These are phyloP conservation scores for Nanorana parkeri DNA, from an alignment of 2,113 vertebrate species.

Conservation along the genomic window DNA sequence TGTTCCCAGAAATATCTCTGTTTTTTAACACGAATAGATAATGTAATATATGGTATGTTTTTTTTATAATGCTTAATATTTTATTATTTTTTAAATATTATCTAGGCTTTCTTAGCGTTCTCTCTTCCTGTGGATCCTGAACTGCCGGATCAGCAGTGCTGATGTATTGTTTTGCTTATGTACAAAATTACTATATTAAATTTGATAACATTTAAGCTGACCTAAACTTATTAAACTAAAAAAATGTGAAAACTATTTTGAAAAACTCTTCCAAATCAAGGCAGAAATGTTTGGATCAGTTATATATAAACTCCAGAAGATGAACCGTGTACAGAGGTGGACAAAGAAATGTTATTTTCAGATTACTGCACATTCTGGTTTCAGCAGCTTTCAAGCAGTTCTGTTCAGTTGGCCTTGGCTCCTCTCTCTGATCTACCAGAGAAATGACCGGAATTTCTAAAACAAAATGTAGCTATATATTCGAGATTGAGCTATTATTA, in stretches of 20 bases:
- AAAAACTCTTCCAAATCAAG: neutral
- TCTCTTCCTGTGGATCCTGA: no score
- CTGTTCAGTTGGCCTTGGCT: slow-evolving; percentile 17
- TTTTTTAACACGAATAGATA: no score
- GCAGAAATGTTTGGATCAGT: slow-evolving; percentile 11
- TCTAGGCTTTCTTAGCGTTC: no score
- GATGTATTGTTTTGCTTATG: no score
- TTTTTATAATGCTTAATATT: no score
- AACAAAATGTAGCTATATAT: slow-evolving; percentile 3
- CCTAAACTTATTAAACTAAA: neutral
- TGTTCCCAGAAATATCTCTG: no score
- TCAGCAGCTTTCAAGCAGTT: slow-evolving; percentile 46
- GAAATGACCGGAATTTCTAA: slow-evolving; percentile 18
- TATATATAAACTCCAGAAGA: slow-evolving; percentile 24
- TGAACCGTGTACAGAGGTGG: neutral
- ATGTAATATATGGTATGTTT: no score
- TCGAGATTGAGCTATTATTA: slow-evolving; percentile 6
- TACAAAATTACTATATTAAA: no score
- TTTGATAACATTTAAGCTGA: no score
- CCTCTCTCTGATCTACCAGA: slow-evolving; percentile 3
- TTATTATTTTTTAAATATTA: no score
- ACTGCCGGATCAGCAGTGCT: no score
- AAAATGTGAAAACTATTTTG: neutral
- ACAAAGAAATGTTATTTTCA: slow-evolving; percentile 2
- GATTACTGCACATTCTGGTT: slow-evolving; percentile 45